Percentiles rank a stretch among this genome's conserved stretches.
Evolutionary conservation across 1,140 invertebrate genomes (phyloP).

Genomic region (Adelges cooleyi): DNA sequence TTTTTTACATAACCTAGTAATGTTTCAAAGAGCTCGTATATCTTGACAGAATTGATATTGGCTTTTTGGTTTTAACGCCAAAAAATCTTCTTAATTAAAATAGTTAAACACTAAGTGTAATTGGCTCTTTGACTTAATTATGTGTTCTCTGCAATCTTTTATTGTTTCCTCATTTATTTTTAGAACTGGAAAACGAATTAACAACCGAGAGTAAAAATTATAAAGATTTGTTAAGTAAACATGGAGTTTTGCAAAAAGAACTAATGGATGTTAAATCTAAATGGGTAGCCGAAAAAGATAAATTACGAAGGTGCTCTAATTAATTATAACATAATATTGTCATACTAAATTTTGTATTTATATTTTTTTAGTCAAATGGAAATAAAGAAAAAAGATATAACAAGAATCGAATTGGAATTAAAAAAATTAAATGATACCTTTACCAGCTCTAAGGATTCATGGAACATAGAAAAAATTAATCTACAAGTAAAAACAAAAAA

Average conservation of each 20-base stretch:
- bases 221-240: constrained; percentile 65
- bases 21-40: too few species aligned
- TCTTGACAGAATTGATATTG: too few species aligned
- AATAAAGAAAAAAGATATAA: constrained; percentile 45
- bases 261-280: constrained; percentile 65
- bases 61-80: too few species aligned
- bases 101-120: too few species aligned
- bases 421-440: constrained; percentile 54
- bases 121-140: too few species aligned
- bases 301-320: constrained; percentile 43
- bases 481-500: constrained; percentile 45
- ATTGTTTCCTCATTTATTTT: too few species aligned
- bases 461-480: constrained; percentile 61
- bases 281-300: constrained; percentile 64
- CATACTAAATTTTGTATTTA: background rate
- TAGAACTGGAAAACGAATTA: constrained; percentile 55
- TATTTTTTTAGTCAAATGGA: constrained; percentile 38
- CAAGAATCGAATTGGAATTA: constrained; percentile 50
- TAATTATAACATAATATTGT: too few species aligned
- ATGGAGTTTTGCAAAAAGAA: constrained; percentile 71
- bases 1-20: too few species aligned
- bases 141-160: too few species aligned
- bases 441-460: constrained; percentile 53
- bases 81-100: too few species aligned
- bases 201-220: constrained; percentile 56